Evolutionary conservation across 1,140 invertebrate genomes (phyloP), one percentile per base, ranked within the genome.

Genomic region (Carcinoscorpius rotundicauda): DNA sequence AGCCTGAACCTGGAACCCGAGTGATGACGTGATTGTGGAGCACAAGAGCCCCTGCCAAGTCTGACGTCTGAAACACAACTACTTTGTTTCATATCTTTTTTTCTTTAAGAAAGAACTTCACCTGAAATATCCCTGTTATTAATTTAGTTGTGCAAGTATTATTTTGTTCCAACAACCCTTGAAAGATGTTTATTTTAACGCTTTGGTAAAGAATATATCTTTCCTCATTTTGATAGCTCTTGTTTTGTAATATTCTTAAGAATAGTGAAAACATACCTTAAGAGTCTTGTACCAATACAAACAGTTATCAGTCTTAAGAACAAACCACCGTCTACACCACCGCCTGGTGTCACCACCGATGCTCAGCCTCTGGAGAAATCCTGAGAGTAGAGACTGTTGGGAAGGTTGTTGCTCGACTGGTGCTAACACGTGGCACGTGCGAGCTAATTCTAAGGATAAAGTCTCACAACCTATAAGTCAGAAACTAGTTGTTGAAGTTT

Each of bases 231-330:
- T 29, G 29, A 29, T 29, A 29, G 29, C 29, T 29, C 29, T 29
- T 29, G 29, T 29, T 29, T 29, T 29, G 29, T 29, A 29, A 29
- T 29, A 29, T 29, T 29, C 29, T 29, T 29, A 29, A 29, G 29
- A 29, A 29, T 29, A 29, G 29, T 29, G 29, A 29, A 2, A 29
- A 29, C 71, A 70, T 73, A 81, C 80, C 73, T 77, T 72, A 65
- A 93, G 87, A 72, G 85, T 87, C 81, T 94, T 97, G 78, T 94
- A 98, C 78, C 91, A 96, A 78, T 97, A 97, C 58, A 98, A 81
- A 78, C 91, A 95, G 77, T 93, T 90, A 77, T 97, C 92, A 59
- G 86, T 83, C 67, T 93, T 87, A 51, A 98, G 79, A 58, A 88
- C 86, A 77, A 96, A 96, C 89, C 90, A 97, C 60, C 93, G 80